Evolutionary conservation across 2,888 invertebrate genomes (phyloP).

Genomic region (Gasteruption jaculator): DNA sequence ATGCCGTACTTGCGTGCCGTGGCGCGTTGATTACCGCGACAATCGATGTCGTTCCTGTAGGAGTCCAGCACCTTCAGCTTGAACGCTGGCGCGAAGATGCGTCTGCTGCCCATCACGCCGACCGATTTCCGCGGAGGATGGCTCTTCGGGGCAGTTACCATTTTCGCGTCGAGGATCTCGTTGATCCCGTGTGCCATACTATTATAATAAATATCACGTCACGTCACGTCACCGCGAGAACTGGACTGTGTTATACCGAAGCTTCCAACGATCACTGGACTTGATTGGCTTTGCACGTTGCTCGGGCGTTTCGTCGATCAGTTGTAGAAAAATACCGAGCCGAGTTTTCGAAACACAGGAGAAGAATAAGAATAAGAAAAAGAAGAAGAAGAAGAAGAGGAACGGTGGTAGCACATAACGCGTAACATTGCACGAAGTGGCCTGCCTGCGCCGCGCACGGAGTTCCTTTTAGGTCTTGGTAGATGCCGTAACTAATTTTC

Average conservation of each 20-base stretch:
- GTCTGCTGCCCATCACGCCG: conserved; percentile 69
- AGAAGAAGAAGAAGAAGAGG: conserved; percentile 27
- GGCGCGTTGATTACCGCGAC: conserved; percentile 84
- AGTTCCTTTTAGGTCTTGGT: conserved; percentile 49
- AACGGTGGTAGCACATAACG: conserved; percentile 42
- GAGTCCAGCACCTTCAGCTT: conserved; percentile 86
- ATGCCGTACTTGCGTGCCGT: conserved; percentile 88
- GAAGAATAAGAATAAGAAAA: too few species aligned
- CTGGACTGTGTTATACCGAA: too few species aligned
- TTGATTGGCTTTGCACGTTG: too few species aligned
- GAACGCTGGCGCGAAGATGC: conserved; percentile 85
- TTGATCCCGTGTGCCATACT: conserved; percentile 60
- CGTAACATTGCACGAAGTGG: conserved; percentile 49
- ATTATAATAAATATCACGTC: conserved; percentile 21
- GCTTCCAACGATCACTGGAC: too few species aligned
- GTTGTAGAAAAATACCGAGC: too few species aligned
- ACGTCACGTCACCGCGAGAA: conserved; percentile 13
- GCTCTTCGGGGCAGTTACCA: conserved; percentile 26
- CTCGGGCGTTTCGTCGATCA: too few species aligned
- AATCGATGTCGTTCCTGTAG: conserved; percentile 79
- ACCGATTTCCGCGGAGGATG: conserved; percentile 37
- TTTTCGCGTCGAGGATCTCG: conserved; percentile 52
- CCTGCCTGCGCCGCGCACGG: conserved; percentile 41
- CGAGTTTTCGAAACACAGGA: too few species aligned
- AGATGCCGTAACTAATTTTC: conserved; percentile 50